Evolutionary conservation across 2,113 vertebrate species (phyloP), one percentile per base, ranked within the genome.

Genomic region (Pseudorasbora parva): DNA sequence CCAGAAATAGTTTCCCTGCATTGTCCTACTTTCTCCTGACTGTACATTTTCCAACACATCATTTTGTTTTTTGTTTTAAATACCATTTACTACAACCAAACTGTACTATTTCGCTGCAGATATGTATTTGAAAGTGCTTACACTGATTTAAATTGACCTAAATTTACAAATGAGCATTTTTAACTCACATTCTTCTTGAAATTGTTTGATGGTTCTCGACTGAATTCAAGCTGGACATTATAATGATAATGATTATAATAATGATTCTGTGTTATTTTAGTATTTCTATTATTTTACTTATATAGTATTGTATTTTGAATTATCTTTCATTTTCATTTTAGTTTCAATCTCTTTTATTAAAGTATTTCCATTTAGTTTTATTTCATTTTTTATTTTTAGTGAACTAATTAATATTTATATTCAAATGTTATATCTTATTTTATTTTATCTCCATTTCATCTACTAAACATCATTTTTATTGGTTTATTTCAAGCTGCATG

Each of bases 11-110:
- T 62, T 37, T 49, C 23, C 71, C 30, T 33, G 33, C n/a, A 49
- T 62, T 84, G 60, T 69, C 33, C 43, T 21, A 72, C 23, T 60
- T 80, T 79, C 27, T 30, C 33, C 12, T 69, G 30, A 56, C 14
- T 10, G 1, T 45, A 27, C 43, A 54, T 51, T 51, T 51, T 4
- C 23, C 45, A 74, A 51, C 15, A 74, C 41, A 72, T 72, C 23
- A 45, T 30, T 0, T 64, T 41, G 8, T n/a, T 62, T 30, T 25
- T 49, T 74, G 51, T 49, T 25, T 12, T 9, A 15, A 45, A 27
- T 8, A 14, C 1, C 7, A 27, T 5, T 15, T 30, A 49, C 30
- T 30, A 17, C 8, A 51, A 5, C 14, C 14, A 49, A 2, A 74
- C 3, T 5, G 68, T n/a, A 3, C 8, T 37, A 5, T 15, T 2